Base-by-base conservation (phyloP, 2,113 vertebrate genomes). In the Speoplatyrhinus poulsoni region DNA sequence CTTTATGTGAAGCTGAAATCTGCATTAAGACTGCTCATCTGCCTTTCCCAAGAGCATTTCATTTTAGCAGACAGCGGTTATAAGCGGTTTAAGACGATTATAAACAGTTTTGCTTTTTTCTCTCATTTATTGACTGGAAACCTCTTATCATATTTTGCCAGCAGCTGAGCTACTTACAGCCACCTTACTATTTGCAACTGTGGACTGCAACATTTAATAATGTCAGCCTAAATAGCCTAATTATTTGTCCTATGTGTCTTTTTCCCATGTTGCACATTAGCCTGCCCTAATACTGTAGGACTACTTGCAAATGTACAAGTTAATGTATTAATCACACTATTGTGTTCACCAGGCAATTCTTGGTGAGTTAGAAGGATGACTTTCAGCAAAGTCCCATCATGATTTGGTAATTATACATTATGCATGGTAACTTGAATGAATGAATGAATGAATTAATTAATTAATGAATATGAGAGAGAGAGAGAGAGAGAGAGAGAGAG, bases 71-170 rank as follows among this genome's bases (percentile, higher is more conserved):
- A 90, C 87, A 84, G 87, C 70, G 62, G 69, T 80, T 87, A 91
- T 92, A 93, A 83, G 87, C 70, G 62, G 69, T 80, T 87, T 92
- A 92, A 93, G 88, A 90, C 88, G 92, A 91, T 94, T 93, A 92
- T 83, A 87, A 87, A 75, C 80, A 72, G 81, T 80, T 76, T 92
- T 41, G 90, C 92, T 92, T 92, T 95, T 92, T 93, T 93, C 91
- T 92, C 82, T 79, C 71, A 67, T 84, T 86, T 85, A 86, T 88
- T 85, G 82, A 91, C 91, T 82, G 75, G 84, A 82, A 85, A 89
- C 87, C 82, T 79, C 89, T 95, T 95, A 95, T 95, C 93, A 70
- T 80, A 86, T 81, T 85, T 84, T 91, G 67, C 81, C 94, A 94
- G 93, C 36, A 92, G 90, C 81, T 87, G 60, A 77, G 47, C 65